A percentile compares a stretch with the other conserved stretches of the same genome.
Evolutionary conservation across 1,140 invertebrate species (phyloP).

Genomic region (Zaprionus ornatus): DNA sequence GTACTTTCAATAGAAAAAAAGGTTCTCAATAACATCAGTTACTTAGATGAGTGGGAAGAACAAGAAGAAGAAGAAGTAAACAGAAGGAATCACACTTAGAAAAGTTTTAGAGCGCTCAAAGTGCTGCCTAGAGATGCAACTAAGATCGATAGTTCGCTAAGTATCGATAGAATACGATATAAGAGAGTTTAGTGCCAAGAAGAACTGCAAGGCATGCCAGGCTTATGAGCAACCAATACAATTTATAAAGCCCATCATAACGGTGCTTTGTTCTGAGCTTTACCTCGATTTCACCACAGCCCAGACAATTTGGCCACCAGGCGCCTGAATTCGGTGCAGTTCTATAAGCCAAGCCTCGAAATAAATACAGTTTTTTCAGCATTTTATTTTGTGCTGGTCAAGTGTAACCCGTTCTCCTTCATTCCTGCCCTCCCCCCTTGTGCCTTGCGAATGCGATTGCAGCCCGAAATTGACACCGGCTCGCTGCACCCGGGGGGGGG

Average conservation of each 20-base stretch:
- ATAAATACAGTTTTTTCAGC: conserved; percentile 5
- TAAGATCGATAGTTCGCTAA: neutral
- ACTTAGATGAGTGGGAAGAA: too few species aligned
- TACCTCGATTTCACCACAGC: neutral
- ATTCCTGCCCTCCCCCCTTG: neutral
- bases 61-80: too few species aligned
- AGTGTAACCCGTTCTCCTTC: neutral
- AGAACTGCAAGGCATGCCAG: too few species aligned
- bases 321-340: neutral
- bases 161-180: neutral
- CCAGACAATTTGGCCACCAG: neutral
- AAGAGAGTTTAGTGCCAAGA: neutral
- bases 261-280: neutral
- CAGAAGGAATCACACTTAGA: too few species aligned
- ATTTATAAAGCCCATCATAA: neutral
- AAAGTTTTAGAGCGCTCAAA: too few species aligned
- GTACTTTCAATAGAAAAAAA: too few species aligned
- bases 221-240: too few species aligned
- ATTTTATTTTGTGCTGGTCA: conserved; percentile 11
- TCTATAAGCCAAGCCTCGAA: neutral
- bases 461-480: conserved; percentile 65
- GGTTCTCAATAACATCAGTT: too few species aligned
- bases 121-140: neutral
- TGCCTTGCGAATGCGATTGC: neutral
- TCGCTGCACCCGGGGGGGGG: conserved; percentile 40